Evolutionary conservation across 1,140 invertebrate species (phyloP).

Genomic region (Archivesica marissinica): DNA sequence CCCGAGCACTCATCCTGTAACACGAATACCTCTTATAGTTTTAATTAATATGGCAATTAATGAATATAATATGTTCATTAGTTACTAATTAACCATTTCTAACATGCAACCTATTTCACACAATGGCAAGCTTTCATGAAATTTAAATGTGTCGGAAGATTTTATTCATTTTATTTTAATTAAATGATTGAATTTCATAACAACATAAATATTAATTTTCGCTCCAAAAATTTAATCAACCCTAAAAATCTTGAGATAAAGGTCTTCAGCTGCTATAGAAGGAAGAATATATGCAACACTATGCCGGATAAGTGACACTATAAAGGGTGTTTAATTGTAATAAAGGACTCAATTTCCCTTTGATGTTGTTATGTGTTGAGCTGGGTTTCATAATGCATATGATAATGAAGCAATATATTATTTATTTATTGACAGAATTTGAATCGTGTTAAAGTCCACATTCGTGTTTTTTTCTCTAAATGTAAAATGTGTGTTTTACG

Average conservation of each 20-base stretch:
- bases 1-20: too few species aligned
- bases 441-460: too few species aligned
- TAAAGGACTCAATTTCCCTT: constrained; percentile 8
- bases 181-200: constrained; percentile 30
- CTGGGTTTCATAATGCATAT: constrained; percentile 7
- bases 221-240: not conserved
- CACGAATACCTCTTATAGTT: too few species aligned
- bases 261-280: not conserved
- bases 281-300: not conserved
- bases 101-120: too few species aligned
- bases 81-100: too few species aligned
- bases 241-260: not conserved
- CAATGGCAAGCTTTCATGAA: too few species aligned
- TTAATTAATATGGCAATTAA: too few species aligned
- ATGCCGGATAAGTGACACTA: constrained; percentile 4
- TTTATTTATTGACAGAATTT: too few species aligned
- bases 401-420: constrained; percentile 29
- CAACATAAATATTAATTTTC: constrained; percentile 22
- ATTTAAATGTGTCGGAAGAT: too few species aligned
- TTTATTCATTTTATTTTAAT: not conserved
- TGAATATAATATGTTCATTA: too few species aligned
- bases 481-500: too few species aligned
- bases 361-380: not conserved
- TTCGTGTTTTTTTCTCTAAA: too few species aligned
- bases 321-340: constrained; percentile 23